These are phyloP conservation scores for Sporophila hypoxantha DNA, from an alignment of 2,113 vertebrate genomes.

Conservation along the genomic window DNA sequence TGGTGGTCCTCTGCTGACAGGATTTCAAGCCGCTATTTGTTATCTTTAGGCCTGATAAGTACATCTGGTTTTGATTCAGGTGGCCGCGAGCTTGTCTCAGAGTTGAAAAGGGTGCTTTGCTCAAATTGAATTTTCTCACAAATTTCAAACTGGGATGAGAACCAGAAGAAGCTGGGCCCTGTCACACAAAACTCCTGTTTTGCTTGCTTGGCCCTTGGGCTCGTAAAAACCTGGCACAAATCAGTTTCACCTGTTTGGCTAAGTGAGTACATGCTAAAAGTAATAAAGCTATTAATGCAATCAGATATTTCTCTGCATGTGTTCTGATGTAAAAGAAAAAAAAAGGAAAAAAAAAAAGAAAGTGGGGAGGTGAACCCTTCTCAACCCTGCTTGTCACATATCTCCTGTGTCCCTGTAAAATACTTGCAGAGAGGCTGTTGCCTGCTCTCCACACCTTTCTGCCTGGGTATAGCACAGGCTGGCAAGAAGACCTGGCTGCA, in stretches of 20 bases:
- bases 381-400: constrained; percentile 67
- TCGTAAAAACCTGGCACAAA: constrained; percentile 76
- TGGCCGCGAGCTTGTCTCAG: constrained; percentile 82
- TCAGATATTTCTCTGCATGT: constrained; percentile 67
- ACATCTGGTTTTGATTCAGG: constrained; percentile 98
- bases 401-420: constrained; percentile 65
- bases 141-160: constrained; percentile 80
- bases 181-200: constrained; percentile 71
- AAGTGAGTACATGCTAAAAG: constrained; percentile 75
- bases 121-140: constrained; percentile 96
- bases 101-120: constrained; percentile 81
- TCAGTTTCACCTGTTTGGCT: constrained; percentile 89
- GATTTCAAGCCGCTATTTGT: constrained; percentile 86
- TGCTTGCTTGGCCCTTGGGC: constrained; percentile 71
- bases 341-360: not conserved
- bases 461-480: not conserved
- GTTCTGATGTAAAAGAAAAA: constrained; percentile 61
- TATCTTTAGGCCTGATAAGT: constrained; percentile 91
- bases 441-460: not conserved
- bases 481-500: not conserved
- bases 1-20: constrained; percentile 85
- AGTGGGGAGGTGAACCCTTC: constrained; percentile 66
- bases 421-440: constrained; percentile 59
- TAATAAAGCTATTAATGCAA: constrained; percentile 75
- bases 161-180: constrained; percentile 74